Evolutionary conservation across 2,888 invertebrate genomes (phyloP).

Genomic region (Chouioia cunea): DNA sequence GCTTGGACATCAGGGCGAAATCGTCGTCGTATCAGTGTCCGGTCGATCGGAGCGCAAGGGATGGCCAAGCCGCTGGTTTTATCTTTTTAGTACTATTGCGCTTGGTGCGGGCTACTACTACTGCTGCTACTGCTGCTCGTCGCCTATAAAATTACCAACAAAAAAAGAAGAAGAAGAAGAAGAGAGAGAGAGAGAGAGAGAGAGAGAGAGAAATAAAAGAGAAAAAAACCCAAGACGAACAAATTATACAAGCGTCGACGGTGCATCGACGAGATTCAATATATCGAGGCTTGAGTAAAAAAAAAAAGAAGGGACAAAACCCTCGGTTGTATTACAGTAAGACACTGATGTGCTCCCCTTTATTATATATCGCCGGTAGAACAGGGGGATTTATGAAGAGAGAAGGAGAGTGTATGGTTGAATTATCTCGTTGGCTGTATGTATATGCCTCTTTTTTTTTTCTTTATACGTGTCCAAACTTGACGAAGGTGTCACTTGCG

Average conservation of each 20-base stretch:
- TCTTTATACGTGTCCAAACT: constrained; percentile 29
- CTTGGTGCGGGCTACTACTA: constrained; percentile 59
- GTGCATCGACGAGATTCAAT: constrained; percentile 27
- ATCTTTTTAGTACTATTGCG: constrained; percentile 69
- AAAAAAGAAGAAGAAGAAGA: too few species aligned
- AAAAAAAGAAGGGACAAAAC: constrained; percentile 38
- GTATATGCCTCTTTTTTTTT: constrained; percentile 27
- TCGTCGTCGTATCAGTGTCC: not conserved
- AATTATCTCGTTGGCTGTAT: constrained; percentile 49
- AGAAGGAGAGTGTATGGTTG: constrained; percentile 13
- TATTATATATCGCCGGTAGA: constrained; percentile 2
- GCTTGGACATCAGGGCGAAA: not conserved
- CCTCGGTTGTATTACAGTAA: constrained; percentile 17
- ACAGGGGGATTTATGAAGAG: constrained; percentile 42
- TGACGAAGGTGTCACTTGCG: not conserved
- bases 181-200: too few species aligned
- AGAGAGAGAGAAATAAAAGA: too few species aligned
- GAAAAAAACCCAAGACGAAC: constrained; percentile 6
- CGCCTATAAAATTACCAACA: constrained; percentile 18
- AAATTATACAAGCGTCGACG: not conserved
- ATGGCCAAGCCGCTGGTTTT: constrained; percentile 58
- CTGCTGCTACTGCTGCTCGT: constrained; percentile 1
- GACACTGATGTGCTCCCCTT: constrained; percentile 39
- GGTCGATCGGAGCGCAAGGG: constrained; percentile 9
- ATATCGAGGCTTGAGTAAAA: constrained; percentile 29